A percentile compares a stretch with the other conserved stretches of the same genome.
phyloP scores from a whole-genome alignment of 2,888 invertebrate genomes.

The Encarsia formosa region DNA sequence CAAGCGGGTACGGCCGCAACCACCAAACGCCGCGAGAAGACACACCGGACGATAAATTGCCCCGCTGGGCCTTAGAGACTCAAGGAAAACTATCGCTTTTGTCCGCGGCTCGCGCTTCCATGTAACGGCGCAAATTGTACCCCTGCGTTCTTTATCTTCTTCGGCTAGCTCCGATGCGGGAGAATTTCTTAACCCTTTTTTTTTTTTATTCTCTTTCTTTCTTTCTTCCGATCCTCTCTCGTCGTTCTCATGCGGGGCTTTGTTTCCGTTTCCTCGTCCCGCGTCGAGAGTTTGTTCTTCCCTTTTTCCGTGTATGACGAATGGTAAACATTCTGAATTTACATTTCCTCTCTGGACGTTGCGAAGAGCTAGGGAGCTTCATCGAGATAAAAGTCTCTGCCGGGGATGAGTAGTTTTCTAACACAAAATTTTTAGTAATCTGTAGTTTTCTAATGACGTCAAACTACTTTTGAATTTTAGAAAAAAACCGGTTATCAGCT shows the following conservation, averaged over 20 bases:
- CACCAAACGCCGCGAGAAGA: constrained; percentile 13
- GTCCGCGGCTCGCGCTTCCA: neutral
- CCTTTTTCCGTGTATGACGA: neutral
- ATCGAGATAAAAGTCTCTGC: no score
- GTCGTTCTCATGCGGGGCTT: neutral
- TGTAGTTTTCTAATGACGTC: no score
- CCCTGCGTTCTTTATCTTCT: constrained; percentile 5
- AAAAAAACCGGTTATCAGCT: no score
- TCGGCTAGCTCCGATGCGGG: neutral
- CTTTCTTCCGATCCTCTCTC: neutral
- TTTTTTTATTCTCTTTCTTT: neutral
- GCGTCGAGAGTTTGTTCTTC: neutral
- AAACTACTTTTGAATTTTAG: no score
- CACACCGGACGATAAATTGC: constrained; percentile 25
- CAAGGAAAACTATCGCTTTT: neutral
- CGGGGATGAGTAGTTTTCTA: no score
- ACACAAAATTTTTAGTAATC: no score
- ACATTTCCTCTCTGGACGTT: no score
- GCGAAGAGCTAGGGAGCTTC: no score
- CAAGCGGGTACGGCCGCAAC: constrained; percentile 21
- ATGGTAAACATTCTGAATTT: no score
- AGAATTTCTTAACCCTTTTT: no score
- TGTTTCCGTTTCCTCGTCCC: constrained; percentile 14
- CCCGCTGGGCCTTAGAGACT: constrained; percentile 8
- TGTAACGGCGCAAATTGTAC: constrained; percentile 19